Conservation (phyloP, 2,888 invertebrate species). For the Abrostola tripartita region DNA sequence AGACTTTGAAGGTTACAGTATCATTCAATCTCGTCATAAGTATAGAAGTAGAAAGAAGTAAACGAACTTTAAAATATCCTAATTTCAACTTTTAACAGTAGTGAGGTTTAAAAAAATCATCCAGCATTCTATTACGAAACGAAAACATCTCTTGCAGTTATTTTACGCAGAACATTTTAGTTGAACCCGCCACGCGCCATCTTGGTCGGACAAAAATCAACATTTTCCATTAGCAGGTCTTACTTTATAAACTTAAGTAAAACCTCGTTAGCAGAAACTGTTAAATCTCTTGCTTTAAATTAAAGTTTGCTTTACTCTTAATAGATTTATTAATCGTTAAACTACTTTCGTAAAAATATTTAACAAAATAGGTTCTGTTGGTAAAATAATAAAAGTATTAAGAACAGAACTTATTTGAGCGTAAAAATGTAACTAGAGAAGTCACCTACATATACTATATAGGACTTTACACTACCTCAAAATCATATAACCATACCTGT, state of each 20-base stretch:
- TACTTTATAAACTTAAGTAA: constrained; percentile 43
- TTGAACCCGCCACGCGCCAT: constrained; percentile 15
- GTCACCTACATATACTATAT: no score
- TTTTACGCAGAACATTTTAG: constrained; percentile 8
- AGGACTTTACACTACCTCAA: no score
- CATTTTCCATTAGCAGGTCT: constrained; percentile 46
- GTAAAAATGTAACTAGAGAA: no score
- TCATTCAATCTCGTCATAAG: no score
- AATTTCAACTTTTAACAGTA: background rate
- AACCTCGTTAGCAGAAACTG: constrained; percentile 51
- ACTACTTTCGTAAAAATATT: no score
- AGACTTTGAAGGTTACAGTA: no score
- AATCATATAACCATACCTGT: no score
- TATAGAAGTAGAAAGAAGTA: no score
- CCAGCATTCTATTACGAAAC: constrained; percentile 8
- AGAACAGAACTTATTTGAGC: no score
- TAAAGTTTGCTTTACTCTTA: constrained; percentile 38
- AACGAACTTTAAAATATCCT: background rate
- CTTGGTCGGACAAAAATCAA: constrained; percentile 42
- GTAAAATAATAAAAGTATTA: no score
- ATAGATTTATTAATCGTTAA: constrained; percentile 20
- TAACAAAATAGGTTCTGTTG: no score
- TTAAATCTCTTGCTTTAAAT: constrained; percentile 38
- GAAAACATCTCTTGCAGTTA: constrained; percentile 17
- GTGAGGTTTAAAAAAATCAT: background rate